These are phyloP conservation scores for Solenopsis fugax DNA, from an alignment of 1,140 invertebrate genomes.

Conservation along the genomic window DNA sequence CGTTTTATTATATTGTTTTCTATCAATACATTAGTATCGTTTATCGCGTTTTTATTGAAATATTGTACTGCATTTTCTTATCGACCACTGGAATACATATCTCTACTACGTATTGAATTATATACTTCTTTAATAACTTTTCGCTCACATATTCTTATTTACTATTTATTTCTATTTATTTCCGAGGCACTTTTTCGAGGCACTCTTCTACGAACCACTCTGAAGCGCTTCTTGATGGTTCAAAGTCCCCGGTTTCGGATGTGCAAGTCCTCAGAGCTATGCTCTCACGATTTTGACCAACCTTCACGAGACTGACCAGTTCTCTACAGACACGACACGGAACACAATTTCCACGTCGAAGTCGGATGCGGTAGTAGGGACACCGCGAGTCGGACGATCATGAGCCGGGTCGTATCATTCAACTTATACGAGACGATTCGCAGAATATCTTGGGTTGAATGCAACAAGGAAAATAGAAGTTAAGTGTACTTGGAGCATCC, in stretches of 20 bases:
- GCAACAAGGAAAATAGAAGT: constrained; percentile 23
- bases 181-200: no score
- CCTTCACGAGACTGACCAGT: constrained; percentile 23
- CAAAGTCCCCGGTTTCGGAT: no score
- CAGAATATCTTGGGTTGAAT: neutral
- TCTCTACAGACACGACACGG: neutral
- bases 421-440: neutral
- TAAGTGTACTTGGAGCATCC: neutral
- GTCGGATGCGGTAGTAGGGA: constrained; percentile 19
- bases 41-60: neutral
- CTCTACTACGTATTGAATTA: neutral
- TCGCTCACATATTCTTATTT: neutral
- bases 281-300: neutral
- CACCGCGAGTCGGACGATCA: neutral
- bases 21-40: neutral
- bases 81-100: neutral
- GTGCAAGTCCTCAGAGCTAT: neutral
- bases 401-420: constrained; percentile 30
- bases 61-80: neutral
- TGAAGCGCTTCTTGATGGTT: neutral
- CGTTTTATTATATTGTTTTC: neutral
- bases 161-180: neutral
- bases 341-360: constrained; percentile 1
- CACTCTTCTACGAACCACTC: neutral
- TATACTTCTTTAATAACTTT: neutral